Evolutionary conservation across 2,888 invertebrate genomes (phyloP).

Genomic region (Ophion costatus): DNA sequence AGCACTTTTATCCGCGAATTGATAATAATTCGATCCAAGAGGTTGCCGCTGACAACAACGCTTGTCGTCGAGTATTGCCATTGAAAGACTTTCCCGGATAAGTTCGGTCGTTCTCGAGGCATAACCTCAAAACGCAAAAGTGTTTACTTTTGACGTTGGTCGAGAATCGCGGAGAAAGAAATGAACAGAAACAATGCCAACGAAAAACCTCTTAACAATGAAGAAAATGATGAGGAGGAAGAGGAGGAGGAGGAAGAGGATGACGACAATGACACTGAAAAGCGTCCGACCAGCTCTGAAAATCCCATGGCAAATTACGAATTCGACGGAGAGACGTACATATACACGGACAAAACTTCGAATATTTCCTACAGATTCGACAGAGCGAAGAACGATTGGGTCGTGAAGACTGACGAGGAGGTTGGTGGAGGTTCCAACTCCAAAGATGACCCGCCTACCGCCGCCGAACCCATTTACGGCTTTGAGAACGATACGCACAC

Average conservation of each 20-base stretch:
- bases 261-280: conserved; percentile 75
- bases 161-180: conserved; percentile 6
- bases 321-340: conserved; percentile 82
- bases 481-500: conserved; percentile 91
- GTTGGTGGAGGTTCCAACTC: conserved; percentile 69
- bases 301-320: conserved; percentile 76
- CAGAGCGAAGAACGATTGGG: conserved; percentile 87
- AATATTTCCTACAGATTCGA: conserved; percentile 86
- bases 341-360: conserved; percentile 76
- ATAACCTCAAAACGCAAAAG: conserved; percentile 49
- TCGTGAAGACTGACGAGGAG: conserved; percentile 78
- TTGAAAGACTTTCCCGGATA: background rate
- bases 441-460: conserved; percentile 73
- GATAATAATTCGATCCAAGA: background rate
- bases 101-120: conserved; percentile 42
- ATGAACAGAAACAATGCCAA: conserved; percentile 59
- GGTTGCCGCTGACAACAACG: background rate
- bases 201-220: conserved; percentile 67
- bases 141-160: conserved; percentile 38
- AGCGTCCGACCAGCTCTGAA: conserved; percentile 83
- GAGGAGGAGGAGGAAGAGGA: conserved; percentile 43
- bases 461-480: conserved; percentile 85
- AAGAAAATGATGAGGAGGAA: conserved; percentile 74
- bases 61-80: conserved; percentile 16
- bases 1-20: background rate